phyloP scores from a whole-genome alignment of 2,888 invertebrate species.

The Lithophane socia region DNA sequence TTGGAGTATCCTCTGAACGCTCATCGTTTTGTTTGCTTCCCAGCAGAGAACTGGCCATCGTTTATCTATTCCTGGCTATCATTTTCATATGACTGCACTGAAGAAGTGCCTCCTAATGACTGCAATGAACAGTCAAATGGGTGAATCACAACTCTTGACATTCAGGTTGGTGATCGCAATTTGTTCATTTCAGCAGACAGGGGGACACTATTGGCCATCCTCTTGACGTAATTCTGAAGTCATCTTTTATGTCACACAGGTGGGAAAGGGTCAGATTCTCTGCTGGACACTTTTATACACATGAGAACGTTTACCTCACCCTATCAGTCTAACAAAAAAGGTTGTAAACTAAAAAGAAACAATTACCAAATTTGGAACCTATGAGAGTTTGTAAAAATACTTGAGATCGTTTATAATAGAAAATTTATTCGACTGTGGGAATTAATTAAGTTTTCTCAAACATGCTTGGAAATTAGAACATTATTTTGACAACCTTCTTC shows the following conservation, averaged over 20 bases:
- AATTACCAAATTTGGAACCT: not conserved
- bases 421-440: constrained; percentile 1
- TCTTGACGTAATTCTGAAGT: not conserved
- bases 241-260: not conserved
- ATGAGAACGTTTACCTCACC: too few species aligned
- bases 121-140: not conserved
- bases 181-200: not conserved
- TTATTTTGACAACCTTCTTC: too few species aligned
- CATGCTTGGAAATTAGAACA: too few species aligned
- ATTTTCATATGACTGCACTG: not conserved
- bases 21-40: not conserved
- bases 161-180: not conserved
- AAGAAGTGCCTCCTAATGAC: not conserved
- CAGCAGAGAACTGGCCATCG: not conserved
- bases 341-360: too few species aligned
- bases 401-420: constrained; percentile 5
- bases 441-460: not conserved
- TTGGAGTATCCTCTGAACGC: not conserved
- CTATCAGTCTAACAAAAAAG: too few species aligned
- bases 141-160: not conserved
- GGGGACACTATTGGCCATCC: not conserved
- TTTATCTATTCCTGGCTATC: not conserved
- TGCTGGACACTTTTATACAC: too few species aligned
- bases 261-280: not conserved
- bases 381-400: not conserved